Percentiles rank a stretch among this genome's conserved stretches.
Conservation (phyloP, 2,113 vertebrate genomes). For the Toxotes jaculatrix region DNA sequence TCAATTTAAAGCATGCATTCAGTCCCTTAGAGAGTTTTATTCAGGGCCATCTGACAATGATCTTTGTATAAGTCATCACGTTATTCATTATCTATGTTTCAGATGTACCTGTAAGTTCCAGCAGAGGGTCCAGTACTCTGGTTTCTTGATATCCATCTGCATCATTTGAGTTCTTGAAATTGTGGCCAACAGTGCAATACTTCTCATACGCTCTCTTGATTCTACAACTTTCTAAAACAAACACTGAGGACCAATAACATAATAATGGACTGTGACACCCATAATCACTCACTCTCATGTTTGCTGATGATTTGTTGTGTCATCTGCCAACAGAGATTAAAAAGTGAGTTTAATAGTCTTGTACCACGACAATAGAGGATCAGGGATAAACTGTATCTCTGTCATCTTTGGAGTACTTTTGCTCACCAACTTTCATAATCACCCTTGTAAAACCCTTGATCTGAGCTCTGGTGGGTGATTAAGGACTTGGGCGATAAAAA, state of each 20-base stretch:
- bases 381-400: conserved; percentile 45
- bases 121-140: background rate
- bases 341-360: conserved; percentile 15
- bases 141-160: background rate
- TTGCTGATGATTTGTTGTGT: conserved; percentile 15
- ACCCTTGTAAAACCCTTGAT: conserved; percentile 63
- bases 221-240: background rate
- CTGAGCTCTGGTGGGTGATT: conserved; percentile 68
- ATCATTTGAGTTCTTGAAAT: background rate
- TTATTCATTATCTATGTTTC: background rate
- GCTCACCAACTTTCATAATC: conserved; percentile 67
- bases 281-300: conserved; percentile 2
- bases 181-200: background rate
- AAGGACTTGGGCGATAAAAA: conserved; percentile 56
- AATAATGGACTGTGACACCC: background rate
- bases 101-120: background rate
- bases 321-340: conserved; percentile 35
- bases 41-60: background rate
- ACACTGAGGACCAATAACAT: background rate
- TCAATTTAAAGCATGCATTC: background rate
- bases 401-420: conserved; percentile 51
- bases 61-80: background rate
- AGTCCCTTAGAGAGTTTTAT: background rate
- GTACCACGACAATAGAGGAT: conserved; percentile 24
- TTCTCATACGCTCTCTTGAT: background rate